Evolutionary conservation across 2,888 invertebrate species (phyloP).

Genomic region (Epinotia bilunana): DNA sequence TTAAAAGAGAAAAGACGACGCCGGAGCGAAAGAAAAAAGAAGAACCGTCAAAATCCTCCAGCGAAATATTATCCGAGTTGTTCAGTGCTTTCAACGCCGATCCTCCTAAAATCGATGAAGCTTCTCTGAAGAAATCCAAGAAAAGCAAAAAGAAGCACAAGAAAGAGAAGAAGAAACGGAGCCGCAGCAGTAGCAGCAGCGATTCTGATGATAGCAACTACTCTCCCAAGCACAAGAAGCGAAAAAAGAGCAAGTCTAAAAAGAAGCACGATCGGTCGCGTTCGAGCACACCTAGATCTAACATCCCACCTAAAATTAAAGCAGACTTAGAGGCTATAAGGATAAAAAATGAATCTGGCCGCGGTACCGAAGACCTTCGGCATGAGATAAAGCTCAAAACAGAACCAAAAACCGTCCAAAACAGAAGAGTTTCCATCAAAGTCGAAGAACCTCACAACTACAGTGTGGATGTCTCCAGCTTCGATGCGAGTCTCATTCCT

Average conservation of each 20-base stretch:
- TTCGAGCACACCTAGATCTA: constrained; percentile 64
- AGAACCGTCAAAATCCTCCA: constrained; percentile 86
- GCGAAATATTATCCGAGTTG: constrained; percentile 92
- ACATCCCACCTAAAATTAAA: constrained; percentile 63
- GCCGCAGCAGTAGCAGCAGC: constrained; percentile 69
- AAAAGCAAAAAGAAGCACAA: constrained; percentile 86
- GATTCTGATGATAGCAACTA: constrained; percentile 77
- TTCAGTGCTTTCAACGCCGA: constrained; percentile 91
- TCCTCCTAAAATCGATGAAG: constrained; percentile 84
- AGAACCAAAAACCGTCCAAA: constrained; percentile 52
- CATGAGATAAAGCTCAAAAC: constrained; percentile 54
- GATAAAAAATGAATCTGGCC: constrained; percentile 43
- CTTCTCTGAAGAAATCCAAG: constrained; percentile 74
- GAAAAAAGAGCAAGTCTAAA: constrained; percentile 80
- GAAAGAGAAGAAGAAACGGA: constrained; percentile 83
- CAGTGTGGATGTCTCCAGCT: constrained; percentile 53
- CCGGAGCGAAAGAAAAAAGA: constrained; percentile 75
- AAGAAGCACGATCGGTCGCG: constrained; percentile 48
- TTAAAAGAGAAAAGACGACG: constrained; percentile 77
- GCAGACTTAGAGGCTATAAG: constrained; percentile 53
- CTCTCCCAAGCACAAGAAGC: constrained; percentile 83
- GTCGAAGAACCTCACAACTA: constrained; percentile 53
- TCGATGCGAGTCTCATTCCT: constrained; percentile 69
- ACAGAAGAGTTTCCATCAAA: constrained; percentile 57
- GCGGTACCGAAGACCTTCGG: constrained; percentile 54